Conservation (phyloP, 30 jellyfish, hydroid and myxozoan genomes). For the Hydractinia symbiolongicarpus region DNA sequence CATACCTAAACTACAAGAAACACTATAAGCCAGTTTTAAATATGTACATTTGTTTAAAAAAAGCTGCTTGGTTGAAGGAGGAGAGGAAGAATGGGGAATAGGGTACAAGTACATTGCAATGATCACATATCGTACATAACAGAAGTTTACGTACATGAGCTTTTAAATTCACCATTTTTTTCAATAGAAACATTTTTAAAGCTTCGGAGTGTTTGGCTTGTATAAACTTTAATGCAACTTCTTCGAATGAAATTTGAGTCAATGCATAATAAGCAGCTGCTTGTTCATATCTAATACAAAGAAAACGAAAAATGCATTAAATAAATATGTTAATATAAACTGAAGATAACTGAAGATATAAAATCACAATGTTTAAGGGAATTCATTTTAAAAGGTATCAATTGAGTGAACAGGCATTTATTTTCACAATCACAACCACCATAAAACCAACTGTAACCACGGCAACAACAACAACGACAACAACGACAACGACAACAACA, state of each 20-base stretch:
- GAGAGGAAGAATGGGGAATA: no score
- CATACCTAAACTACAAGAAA: no score
- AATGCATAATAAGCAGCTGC: slow-evolving; percentile 89
- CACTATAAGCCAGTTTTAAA: no score
- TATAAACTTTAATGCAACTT: slow-evolving; percentile 79
- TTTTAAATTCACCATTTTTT: slow-evolving; percentile 70
- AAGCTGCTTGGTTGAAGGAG: no score
- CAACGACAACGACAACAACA: no score
- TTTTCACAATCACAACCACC: no score
- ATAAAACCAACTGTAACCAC: no score
- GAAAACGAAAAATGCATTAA: background rate
- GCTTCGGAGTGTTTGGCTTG: slow-evolving; percentile 80
- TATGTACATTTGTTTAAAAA: no score
- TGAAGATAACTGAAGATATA: background rate
- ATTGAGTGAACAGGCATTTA: no score
- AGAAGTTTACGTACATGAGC: slow-evolving; percentile 45
- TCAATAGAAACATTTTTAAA: slow-evolving; percentile 66
- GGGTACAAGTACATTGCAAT: no score
- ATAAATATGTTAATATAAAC: background rate
- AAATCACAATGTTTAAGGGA: background rate
- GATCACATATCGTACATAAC: no score
- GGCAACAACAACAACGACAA: no score
- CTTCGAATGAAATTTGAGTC: slow-evolving; percentile 92
- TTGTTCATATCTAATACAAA: slow-evolving; percentile 49
- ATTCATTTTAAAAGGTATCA: background rate